Percentiles rank a stretch among this genome's conserved stretches.
Evolutionary conservation across 2,888 invertebrate genomes (phyloP).

Genomic region (Hedychridium roseum): DNA sequence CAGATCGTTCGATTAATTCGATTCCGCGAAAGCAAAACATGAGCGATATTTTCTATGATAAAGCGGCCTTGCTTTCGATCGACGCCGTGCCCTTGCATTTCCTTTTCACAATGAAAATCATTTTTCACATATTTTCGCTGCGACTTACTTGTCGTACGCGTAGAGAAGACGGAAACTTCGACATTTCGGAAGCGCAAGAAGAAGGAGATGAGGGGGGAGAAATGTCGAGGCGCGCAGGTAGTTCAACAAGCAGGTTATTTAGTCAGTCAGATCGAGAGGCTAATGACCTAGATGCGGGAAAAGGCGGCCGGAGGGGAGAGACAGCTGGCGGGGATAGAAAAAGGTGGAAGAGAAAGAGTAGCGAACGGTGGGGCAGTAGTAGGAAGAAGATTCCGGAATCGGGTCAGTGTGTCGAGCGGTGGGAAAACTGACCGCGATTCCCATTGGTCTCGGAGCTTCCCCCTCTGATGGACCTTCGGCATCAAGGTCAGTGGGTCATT

Average conservation of each 20-base stretch:
- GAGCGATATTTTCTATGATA: too few relatives aligned
- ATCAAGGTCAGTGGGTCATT: conserved; percentile 60
- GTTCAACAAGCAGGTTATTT: conserved; percentile 25
- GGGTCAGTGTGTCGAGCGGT: conserved; percentile 41
- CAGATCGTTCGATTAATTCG: too few relatives aligned
- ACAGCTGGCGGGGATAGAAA: conserved; percentile 28
- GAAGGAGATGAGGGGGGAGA: background rate
- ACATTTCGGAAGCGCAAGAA: background rate
- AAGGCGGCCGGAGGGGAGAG: conserved; percentile 28
- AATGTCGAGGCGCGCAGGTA: background rate
- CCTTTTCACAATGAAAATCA: too few relatives aligned
- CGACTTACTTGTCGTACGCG: too few relatives aligned
- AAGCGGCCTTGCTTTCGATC: too few relatives aligned
- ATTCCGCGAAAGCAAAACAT: too few relatives aligned
- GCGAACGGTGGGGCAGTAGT: conserved; percentile 35
- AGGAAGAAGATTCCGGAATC: conserved; percentile 41
- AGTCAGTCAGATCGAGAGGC: conserved; percentile 31
- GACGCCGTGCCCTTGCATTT: too few relatives aligned
- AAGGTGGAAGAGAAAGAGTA: conserved; percentile 19
- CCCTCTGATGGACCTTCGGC: conserved; percentile 24
- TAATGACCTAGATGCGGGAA: conserved; percentile 51
- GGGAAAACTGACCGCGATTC: conserved; percentile 24
- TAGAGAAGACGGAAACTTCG: background rate
- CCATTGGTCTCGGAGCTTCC: conserved; percentile 37
- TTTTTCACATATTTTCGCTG: too few relatives aligned